These are phyloP conservation scores for Rostratula benghalensis DNA, from an alignment of 2,113 vertebrate species.

Conservation along the genomic window DNA sequence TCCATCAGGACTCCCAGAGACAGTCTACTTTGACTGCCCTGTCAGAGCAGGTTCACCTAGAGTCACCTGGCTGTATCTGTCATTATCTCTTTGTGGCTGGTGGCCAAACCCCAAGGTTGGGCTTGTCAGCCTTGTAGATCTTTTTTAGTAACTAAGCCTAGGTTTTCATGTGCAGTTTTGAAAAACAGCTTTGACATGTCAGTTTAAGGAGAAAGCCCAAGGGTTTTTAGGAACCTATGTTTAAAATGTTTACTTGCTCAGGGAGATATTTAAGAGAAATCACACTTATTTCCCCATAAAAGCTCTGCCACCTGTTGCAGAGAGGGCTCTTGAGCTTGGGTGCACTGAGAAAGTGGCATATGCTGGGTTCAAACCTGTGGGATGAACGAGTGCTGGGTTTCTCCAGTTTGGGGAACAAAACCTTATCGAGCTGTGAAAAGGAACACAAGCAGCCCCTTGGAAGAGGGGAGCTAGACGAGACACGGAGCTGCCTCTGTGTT, in stretches of 20 bases:
- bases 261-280: not conserved
- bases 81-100: not conserved
- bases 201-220: not conserved
- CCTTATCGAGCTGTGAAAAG: not conserved
- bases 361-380: not conserved
- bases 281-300: rapidly evolving
- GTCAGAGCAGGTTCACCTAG: no score
- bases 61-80: rapidly evolving
- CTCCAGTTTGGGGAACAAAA: not conserved
- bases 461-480: not conserved
- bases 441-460: rapidly evolving
- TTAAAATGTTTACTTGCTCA: not conserved
- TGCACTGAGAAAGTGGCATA: not conserved
- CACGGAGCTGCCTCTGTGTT: not conserved
- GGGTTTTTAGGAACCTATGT: not conserved
- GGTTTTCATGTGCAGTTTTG: not conserved
- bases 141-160: not conserved
- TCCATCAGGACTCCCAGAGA: no score
- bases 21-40: no score
- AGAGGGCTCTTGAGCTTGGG: not conserved
- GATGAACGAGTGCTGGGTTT: not conserved
- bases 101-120: not conserved
- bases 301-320: not conserved
- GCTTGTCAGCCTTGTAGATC: not conserved
- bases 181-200: not conserved